Evolutionary conservation across 2,113 vertebrate species (phyloP).

Genomic region (human): DNA sequence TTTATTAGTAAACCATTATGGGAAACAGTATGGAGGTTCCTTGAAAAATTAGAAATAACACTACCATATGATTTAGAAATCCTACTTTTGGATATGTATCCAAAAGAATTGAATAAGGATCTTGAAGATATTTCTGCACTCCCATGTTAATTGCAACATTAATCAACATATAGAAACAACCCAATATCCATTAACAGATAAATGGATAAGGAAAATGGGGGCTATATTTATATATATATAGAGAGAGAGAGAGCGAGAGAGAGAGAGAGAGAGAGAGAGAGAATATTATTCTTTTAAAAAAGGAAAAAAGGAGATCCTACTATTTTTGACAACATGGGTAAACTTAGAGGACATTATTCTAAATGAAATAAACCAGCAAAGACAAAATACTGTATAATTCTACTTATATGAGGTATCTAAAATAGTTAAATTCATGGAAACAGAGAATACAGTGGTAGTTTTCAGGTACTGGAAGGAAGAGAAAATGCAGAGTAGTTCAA

Average conservation of each 20-base stretch:
- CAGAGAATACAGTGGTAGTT: no score
- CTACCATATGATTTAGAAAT: no score
- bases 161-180: neutral
- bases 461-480: no score
- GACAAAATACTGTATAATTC: neutral
- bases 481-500: neutral
- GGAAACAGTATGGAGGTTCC: neutral
- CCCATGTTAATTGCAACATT: neutral
- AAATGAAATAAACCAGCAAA: neutral
- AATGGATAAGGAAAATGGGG: neutral
- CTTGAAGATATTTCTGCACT: neutral
- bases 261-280: no score
- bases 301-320: neutral
- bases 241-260: no score
- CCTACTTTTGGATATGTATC: neutral
- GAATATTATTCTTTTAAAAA: neutral
- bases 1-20: neutral
- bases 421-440: neutral
- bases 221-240: no score
- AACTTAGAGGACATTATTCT: neutral
- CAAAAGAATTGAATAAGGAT: neutral
- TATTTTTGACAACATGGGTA: neutral
- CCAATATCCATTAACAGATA: neutral
- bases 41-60: neutral
- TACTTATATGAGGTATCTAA: neutral